Percentiles rank a stretch among this genome's conserved stretches.
Evolutionary conservation across 2,888 invertebrate species (phyloP).

Genomic region (Mystacides longicornis): DNA sequence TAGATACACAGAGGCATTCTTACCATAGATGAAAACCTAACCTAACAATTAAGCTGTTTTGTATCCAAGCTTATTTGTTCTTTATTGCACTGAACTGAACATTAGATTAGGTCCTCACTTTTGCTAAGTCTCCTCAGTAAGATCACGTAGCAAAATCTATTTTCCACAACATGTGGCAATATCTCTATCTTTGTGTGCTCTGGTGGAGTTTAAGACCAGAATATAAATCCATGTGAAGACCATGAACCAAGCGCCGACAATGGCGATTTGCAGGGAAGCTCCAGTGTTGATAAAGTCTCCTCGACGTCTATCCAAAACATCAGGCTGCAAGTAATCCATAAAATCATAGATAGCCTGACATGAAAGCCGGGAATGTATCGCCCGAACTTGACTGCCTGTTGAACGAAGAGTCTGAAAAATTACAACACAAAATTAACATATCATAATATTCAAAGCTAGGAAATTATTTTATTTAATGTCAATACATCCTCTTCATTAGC

Average conservation of each 20-base stretch:
- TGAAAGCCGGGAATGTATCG: constrained; percentile 57
- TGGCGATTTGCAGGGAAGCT: constrained; percentile 56
- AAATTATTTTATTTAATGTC: too few species aligned
- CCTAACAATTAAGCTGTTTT: too few species aligned
- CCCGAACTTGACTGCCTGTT: constrained; percentile 51
- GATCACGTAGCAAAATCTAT: too few species aligned
- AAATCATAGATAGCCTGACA: constrained; percentile 74
- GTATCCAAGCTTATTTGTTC: too few species aligned
- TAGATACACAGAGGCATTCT: too few species aligned
- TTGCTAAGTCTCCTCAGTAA: too few species aligned
- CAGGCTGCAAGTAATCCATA: constrained; percentile 75
- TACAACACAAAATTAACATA: too few species aligned
- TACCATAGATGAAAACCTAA: too few species aligned
- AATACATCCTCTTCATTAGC: too few species aligned
- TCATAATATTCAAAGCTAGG: too few species aligned
- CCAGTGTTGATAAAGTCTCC: constrained; percentile 68
- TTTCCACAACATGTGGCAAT: constrained; percentile 42
- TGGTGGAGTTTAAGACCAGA: constrained; percentile 45
- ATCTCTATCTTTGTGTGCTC: constrained; percentile 43
- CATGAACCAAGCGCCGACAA: constrained; percentile 56
- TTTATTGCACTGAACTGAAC: too few species aligned
- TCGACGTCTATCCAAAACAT: constrained; percentile 55
- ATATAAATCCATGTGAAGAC: constrained; percentile 51
- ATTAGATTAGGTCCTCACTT: too few species aligned
- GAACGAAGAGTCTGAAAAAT: constrained; percentile 41